phyloP scores from a whole-genome alignment of 2,113 vertebrate genomes.

The Onychostruthus taczanowskii region DNA sequence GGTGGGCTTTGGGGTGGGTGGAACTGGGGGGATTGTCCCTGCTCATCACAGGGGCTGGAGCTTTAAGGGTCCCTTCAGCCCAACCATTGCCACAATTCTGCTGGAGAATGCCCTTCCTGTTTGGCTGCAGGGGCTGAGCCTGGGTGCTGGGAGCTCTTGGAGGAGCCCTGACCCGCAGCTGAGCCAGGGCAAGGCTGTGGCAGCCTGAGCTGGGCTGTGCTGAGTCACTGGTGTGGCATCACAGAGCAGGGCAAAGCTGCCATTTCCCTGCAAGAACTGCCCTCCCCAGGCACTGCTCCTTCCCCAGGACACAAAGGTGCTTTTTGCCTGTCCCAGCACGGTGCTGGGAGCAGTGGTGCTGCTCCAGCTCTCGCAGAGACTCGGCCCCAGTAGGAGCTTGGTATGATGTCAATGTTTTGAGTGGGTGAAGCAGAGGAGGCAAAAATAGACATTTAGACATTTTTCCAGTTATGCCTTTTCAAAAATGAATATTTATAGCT shows the following conservation, averaged over 20 bases:
- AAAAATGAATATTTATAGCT: conserved; percentile 62
- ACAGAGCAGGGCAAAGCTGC: background rate
- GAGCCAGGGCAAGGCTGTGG: background rate
- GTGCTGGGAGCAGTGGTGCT: background rate
- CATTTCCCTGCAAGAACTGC: background rate
- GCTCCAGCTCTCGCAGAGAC: rapidly evolving
- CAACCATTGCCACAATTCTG: background rate
- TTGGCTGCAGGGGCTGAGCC: background rate
- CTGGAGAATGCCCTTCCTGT: background rate
- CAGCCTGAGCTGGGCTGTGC: background rate
- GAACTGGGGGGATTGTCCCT: background rate
- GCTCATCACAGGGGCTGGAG: background rate
- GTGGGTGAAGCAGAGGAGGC: conserved; percentile 79
- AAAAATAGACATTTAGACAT: conserved; percentile 75
- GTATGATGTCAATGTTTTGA: conserved; percentile 80
- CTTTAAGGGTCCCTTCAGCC: background rate
- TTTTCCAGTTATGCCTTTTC: conserved; percentile 68
- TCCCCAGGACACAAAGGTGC: background rate
- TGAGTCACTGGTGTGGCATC: background rate
- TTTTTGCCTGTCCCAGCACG: background rate
- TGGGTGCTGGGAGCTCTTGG: background rate
- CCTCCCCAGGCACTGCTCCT: background rate
- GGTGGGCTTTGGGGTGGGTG: background rate
- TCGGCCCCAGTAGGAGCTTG: conserved; percentile 72
- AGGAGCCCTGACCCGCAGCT: background rate